Evolutionary conservation across 2,888 invertebrate genomes (phyloP), one percentile per base, ranked within the genome.

Genomic region (Anarsia innoxiella): DNA sequence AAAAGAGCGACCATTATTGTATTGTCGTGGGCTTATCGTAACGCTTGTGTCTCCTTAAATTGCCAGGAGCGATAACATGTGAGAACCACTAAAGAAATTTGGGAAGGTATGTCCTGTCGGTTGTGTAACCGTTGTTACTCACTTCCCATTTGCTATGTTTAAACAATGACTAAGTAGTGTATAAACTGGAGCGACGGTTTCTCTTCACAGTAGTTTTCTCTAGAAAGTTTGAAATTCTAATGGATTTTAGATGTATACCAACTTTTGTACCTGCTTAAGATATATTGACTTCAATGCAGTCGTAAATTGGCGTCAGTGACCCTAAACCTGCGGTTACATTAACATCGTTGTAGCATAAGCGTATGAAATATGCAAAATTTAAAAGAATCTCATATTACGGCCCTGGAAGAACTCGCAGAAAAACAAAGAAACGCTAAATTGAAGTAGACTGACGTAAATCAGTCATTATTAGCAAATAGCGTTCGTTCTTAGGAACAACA

Each of bases 1-100:
- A 65, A 66, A 75, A 70, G 73, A 75, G 70, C 78, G 72, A 54
- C 75, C 77, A 80, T 83, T 79, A 82, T 77, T 75, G 78, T 78
- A 82, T 83, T 84, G 83, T 80, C 76, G 80, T 72, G 75, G 75
- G 78, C 67, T 74, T 77, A 72, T 74, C 69, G 77, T 75, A 72
- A 67, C 68, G 64, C 68, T 66, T 62, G 70, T 69, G 66, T 76
- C 76, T 77, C 68, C 59, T 70, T 58, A 66, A 65, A 72, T 71
- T 70, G 68, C 49, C 58, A 63, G 63, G 60, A 59, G 59, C 53
- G 59, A 60, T 66, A 63, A 61, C 65, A 63, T 59, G 56, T 53
- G 59, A 59, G 55, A 54, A 53, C 34, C 47, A 42, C 50, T 49
- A 48, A 47, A 40, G 51, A 56, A 55, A 61, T 62, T 49, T 25